These are phyloP conservation scores for Trissolcus japonicus DNA, from an alignment of 2,888 invertebrate genomes.

Conservation along the genomic window DNA sequence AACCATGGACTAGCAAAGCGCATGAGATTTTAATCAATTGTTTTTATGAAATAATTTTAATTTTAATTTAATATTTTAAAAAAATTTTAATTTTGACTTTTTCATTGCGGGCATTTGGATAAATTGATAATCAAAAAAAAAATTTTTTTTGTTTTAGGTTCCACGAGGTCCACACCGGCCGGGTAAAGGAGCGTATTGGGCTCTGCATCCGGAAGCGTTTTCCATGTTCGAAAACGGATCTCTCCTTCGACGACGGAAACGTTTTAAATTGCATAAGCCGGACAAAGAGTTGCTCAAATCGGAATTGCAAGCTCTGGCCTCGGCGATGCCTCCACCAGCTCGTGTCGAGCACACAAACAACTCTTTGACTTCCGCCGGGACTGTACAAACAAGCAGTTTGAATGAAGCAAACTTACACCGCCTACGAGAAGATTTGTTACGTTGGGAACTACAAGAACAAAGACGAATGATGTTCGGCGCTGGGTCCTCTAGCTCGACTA, in stretches of 20 bases:
- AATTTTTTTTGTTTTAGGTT: slow-evolving; percentile 76
- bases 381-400: slow-evolving; percentile 73
- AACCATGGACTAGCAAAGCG: no score
- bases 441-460: slow-evolving; percentile 75
- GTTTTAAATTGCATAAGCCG: slow-evolving; percentile 88
- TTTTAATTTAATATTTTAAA: no score
- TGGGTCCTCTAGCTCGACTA: slow-evolving; percentile 73
- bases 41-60: no score
- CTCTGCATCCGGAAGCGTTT: slow-evolving; percentile 86
- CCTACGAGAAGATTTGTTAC: slow-evolving; percentile 71
- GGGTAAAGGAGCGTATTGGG: slow-evolving; percentile 92
- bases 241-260: slow-evolving; percentile 85
- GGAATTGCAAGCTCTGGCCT: slow-evolving; percentile 72
- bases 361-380: slow-evolving; percentile 67
- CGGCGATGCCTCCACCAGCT: slow-evolving; percentile 71
- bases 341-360: slow-evolving; percentile 60
- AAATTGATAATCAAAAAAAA: no score
- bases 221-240: slow-evolving; percentile 94
- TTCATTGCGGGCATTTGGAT: no score
- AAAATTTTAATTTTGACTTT: no score
- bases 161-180: slow-evolving; percentile 87
- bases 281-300: slow-evolving; percentile 80
- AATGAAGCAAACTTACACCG: slow-evolving; percentile 72
- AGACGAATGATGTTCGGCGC: slow-evolving; percentile 72
- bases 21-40: no score